Evolutionary conservation across 2,113 vertebrate species (phyloP).

Genomic region (Grammomys dolichurus): DNA sequence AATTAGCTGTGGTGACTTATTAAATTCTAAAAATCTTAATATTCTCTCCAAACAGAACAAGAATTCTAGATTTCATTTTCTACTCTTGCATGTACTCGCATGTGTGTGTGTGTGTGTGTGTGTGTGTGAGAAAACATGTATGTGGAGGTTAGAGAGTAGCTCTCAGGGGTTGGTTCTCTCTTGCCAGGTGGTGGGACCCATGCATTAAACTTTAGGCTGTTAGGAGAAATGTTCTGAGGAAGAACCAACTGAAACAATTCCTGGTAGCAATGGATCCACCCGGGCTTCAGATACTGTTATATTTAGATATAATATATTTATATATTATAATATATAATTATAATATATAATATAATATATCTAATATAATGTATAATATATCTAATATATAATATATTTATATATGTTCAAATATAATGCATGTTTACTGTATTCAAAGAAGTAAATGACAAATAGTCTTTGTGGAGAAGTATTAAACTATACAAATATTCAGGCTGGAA

Average conservation of each 20-base stretch:
- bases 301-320: neutral
- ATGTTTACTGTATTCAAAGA: constrained; percentile 22
- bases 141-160: neutral
- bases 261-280: neutral
- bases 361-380: too few species aligned
- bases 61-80: neutral
- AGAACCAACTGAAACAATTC: constrained; percentile 14
- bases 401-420: neutral
- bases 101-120: neutral
- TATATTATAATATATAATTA: too few species aligned
- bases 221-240: neutral
- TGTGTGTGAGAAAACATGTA: neutral
- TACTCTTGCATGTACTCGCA: neutral
- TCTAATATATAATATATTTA: too few species aligned
- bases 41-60: neutral
- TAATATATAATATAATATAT: too few species aligned
- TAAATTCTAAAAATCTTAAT: neutral
- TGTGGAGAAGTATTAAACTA: neutral
- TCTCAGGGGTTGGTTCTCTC: neutral
- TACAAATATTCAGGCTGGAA: neutral
- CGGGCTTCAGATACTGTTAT: neutral
- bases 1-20: neutral
- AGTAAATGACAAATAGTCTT: neutral
- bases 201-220: neutral
- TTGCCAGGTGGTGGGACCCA: neutral